phyloP scores from a whole-genome alignment of 2,797 vertebrate species.

The Takifugu rubripes region DNA sequence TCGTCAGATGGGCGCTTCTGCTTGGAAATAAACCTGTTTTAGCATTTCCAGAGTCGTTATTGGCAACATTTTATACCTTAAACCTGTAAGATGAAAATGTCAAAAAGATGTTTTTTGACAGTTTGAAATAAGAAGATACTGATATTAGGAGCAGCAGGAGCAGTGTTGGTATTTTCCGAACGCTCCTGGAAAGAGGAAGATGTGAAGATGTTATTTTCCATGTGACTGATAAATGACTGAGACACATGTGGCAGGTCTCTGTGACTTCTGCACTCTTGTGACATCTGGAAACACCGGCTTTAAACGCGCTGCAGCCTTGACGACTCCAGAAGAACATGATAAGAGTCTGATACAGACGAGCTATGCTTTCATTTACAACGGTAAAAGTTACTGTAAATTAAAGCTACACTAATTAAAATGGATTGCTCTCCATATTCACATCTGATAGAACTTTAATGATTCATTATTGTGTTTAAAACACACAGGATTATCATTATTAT shows the following conservation, averaged over 20 bases:
- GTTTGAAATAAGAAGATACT: too few relatives aligned
- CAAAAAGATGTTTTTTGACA: too few relatives aligned
- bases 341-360: constrained; percentile 24
- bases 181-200: too few relatives aligned
- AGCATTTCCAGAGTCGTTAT: too few relatives aligned
- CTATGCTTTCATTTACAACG: constrained; percentile 1
- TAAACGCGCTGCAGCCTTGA: background rate
- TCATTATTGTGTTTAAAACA: background rate
- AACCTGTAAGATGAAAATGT: too few relatives aligned
- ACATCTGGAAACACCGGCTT: constrained; percentile 24
- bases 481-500: background rate
- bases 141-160: too few relatives aligned
- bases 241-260: constrained; percentile 45
- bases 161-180: too few relatives aligned
- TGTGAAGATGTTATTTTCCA: background rate
- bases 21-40: too few relatives aligned
- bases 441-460: constrained; percentile 1
- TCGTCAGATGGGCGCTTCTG: too few relatives aligned
- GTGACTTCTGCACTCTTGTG: constrained; percentile 34
- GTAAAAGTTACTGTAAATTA: background rate
- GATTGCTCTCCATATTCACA: background rate
- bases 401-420: constrained; percentile 6
- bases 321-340: constrained; percentile 17
- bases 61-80: too few relatives aligned
- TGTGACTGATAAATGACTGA: background rate